Evolutionary conservation across 2,888 invertebrate genomes (phyloP), one percentile per base, ranked within the genome.

Genomic region (Lasioglossum marginatum): DNA sequence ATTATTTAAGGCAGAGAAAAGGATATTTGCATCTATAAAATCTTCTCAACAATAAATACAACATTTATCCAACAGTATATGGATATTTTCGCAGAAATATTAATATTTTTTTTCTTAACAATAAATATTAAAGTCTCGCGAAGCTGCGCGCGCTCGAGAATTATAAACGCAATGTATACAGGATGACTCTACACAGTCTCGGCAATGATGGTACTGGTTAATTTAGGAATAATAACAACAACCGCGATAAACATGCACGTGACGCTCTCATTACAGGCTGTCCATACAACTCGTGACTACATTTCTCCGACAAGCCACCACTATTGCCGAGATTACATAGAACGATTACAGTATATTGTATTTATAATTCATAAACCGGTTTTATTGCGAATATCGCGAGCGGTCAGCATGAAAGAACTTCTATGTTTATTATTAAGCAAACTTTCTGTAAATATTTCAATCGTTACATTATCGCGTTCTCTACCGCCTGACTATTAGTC

Each of bases 191-290:
- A 31, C 31, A 31, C 16, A 63, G 63, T 31, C 63, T 63, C 63
- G 31, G 31, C 16, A 63, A 63, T 31, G 31, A 63, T 63, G 63
- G 27, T 63, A 27, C 63, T 63, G 63, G 63, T 16, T 63, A 31
- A 63, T 31, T 63, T 63, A 63, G 31, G 63, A 31, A 31, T 68
- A 68, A 68, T 63, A 63, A 63, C 63, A 63, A 63, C 63, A 63
- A n/a, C 71, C 57, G 60, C 37, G 40, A 79, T 72, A 63, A 63
- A 63, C 14, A 63, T 31, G 63, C 63, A 63, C 31, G 63, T 63
- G 63, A 63, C 31, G 63, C 31, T 63, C 63, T 63, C 63, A 63
- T 63, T 63, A 63, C 27, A 63, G 31, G 31, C 63, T 31, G 63
- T 63, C 63, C 63, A 31, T 6, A 6, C 5, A 31, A 16, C 31